Base-by-base conservation (phyloP, 2,797 vertebrate genomes). In the Spizella passerina region DNA sequence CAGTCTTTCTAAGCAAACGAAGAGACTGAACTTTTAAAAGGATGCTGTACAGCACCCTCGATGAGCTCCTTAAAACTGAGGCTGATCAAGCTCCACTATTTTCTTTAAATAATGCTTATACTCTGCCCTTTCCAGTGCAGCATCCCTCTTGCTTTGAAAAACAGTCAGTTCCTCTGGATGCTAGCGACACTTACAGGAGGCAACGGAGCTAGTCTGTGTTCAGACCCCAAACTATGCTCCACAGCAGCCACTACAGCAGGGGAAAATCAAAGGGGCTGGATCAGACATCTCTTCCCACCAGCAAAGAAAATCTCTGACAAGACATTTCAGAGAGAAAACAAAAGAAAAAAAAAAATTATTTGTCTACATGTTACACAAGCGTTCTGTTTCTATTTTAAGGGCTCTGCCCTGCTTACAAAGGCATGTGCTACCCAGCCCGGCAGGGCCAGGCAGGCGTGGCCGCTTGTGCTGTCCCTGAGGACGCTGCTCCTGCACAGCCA, bases 111-210 rank as follows among this genome's bases (percentile, higher is more conserved):
- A 61, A 66, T 4, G 38, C 30, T 86, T 55, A 49, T 9, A 41
- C 27, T 90, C 88, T 91, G 82, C 38, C 32, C 39, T 85, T 86
- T 65, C 24, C 71, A 90, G 60, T 32, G 64, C 69, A 80, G 68
- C 50, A 75, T 91, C 53, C 41, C 59, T 78, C 60, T 76, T 83
- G 69, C 90, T 92, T 49, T 83, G 76, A 82, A 86, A 90, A 85
- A 27, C 41, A 84, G 52, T 18, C 60, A 44, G 83, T 88, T 92
- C 80, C 88, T 94, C 26, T 79, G 82, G 82, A 96, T 76, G 77
- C 72, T 72, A 94, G 82, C 65, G 92, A 96, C 94, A 93, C 94
- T 94, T 53, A 80, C 90, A 95, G 96, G 96, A 96, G 44, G 77
- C 61, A 73, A 27, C 0, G 0, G 69, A 94, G 86, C 70, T 90